phyloP scores from a whole-genome alignment of 2,113 vertebrate genomes.

The Rhipidura dahli region DNA sequence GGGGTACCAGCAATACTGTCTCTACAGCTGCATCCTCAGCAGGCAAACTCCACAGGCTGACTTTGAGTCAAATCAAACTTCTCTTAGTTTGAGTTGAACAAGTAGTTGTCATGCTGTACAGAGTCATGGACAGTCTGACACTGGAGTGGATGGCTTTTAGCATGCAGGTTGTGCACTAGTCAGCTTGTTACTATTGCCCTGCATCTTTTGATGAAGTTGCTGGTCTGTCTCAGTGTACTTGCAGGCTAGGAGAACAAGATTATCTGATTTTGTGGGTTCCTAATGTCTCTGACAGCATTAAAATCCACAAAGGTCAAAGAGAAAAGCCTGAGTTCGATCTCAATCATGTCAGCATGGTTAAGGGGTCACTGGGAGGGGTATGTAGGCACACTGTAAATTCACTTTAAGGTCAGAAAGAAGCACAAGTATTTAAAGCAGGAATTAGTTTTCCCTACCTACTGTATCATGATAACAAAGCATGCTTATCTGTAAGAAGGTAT shows the following conservation, averaged over 20 bases:
- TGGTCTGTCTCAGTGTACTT: not conserved
- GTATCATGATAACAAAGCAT: not conserved
- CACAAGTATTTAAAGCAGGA: not conserved
- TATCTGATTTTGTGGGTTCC: not conserved
- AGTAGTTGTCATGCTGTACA: not conserved
- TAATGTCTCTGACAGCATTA: not conserved
- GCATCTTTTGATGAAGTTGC: not conserved
- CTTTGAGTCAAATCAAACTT: not conserved
- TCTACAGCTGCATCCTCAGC: not conserved
- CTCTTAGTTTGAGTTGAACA: not conserved
- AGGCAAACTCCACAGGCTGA: not conserved
- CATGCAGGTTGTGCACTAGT: not conserved
- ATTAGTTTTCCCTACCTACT: not conserved
- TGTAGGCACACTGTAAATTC: not conserved
- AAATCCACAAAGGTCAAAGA: not conserved
- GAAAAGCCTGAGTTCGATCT: not conserved
- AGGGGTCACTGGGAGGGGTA: not conserved
- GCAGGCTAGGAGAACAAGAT: not conserved
- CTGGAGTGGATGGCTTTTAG: not conserved
- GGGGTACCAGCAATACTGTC: not conserved
- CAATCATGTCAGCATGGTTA: not conserved
- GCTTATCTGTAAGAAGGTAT: not conserved
- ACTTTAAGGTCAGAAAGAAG: not conserved
- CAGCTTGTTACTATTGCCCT: not conserved
- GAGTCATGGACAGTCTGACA: not conserved